Evolutionary conservation across 2,888 invertebrate species (phyloP), one percentile per base, ranked within the genome.

Genomic region (Coremacera marginata): DNA sequence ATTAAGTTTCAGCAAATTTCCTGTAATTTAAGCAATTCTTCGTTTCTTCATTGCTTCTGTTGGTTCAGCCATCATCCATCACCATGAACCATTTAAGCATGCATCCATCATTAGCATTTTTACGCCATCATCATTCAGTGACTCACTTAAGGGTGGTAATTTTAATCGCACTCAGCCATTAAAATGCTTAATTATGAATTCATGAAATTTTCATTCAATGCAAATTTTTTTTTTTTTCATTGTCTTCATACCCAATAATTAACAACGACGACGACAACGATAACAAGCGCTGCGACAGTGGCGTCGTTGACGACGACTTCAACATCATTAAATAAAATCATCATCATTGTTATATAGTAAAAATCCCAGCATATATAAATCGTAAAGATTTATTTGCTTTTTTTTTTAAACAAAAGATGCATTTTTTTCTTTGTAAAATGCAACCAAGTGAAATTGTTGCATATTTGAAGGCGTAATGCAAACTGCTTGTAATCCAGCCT

Each of bases 81-180:
- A 73, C 74, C 65, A 25, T 52, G 37, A 67, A 37, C 65, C 74
- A 67, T 74, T 67, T 55, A 67, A 37, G 60, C 19, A 44, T 22
- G 65, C 67, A 74, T 65, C 74, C 74, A 74, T 74, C 74, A 74
- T 74, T 74, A 74, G 74, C 74, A 74, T 74, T 74, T 74, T 74
- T 52, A 67, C 74, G 74, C 67, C 74, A 52, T 49, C 73, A 34
- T 49, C 68, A 16, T 51, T 65, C 67, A 55, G 34, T 34, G 67
- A 74, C 65, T 67, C 72, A 72, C 72, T 74, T 74, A 74, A 74
- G 74, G 74, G 74, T 74, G 74, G 74, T 27, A 74, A 74, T 74
- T 74, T 65, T 52, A 67, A 74, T 65, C 74, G 74, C 74, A 67
- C 74, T 74, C 74, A 74, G 74, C 74, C 74, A 74, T 74, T 74